Evolutionary conservation across 2,888 invertebrate species (phyloP).

Genomic region (Hypomecis punctinalis): DNA sequence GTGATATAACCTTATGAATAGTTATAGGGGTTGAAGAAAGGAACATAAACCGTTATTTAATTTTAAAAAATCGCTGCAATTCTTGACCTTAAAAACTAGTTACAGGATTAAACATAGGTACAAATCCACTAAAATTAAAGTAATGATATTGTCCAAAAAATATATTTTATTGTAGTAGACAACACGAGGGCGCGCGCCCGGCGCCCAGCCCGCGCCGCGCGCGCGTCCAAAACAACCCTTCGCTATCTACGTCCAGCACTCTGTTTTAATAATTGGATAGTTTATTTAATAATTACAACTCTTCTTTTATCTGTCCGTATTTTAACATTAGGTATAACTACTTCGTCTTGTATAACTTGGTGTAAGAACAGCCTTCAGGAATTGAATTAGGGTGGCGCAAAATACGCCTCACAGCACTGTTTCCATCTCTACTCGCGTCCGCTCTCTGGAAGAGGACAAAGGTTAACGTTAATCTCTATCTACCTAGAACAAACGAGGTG

Average conservation of each 20-base stretch:
- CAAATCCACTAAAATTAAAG: conserved; percentile 39
- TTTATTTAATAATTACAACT: conserved; percentile 86
- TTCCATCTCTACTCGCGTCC: conserved; percentile 94
- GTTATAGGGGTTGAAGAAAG: conserved; percentile 8
- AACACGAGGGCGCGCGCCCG: conserved; percentile 81
- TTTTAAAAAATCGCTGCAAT: conserved; percentile 6
- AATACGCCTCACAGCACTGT: conserved; percentile 93
- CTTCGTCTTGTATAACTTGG: conserved; percentile 85
- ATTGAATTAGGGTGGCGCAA: conserved; percentile 83
- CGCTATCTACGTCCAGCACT: conserved; percentile 83
- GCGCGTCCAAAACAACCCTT: conserved; percentile 82
- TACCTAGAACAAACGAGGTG: too few relatives aligned
- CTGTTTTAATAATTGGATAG: conserved; percentile 85
- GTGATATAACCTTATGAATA: too few relatives aligned
- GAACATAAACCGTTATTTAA: conserved; percentile 8
- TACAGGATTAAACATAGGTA: conserved; percentile 14
- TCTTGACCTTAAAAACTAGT: conserved; percentile 16
- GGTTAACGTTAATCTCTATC: too few relatives aligned
- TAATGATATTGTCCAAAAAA: conserved; percentile 81
- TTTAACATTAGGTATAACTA: conserved; percentile 85
- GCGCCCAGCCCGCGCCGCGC: conserved; percentile 81
- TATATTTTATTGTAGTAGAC: conserved; percentile 85
- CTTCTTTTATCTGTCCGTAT: conserved; percentile 82
- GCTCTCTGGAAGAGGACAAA: conserved; percentile 71
- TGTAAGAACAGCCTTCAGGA: conserved; percentile 86